phyloP scores from a whole-genome alignment of 2,888 invertebrate genomes.

The Tuberolachnus salignus region DNA sequence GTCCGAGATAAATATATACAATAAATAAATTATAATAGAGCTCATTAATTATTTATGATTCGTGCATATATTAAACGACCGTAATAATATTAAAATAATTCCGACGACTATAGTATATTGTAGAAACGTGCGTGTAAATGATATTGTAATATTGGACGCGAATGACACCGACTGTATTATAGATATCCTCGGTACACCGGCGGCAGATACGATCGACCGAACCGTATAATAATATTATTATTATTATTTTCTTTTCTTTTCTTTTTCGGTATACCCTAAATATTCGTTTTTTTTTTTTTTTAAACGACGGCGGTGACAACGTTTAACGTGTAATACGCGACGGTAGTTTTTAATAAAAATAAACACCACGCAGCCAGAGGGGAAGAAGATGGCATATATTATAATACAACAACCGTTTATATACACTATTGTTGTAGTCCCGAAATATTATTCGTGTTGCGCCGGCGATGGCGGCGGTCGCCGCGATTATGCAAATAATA shows the following conservation, averaged over 20 bases:
- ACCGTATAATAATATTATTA: not conserved
- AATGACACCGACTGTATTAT: not conserved
- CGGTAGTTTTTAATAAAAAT: slow-evolving; percentile 42
- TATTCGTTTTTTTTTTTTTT: not conserved
- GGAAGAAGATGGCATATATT: slow-evolving; percentile 29
- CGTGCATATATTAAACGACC: not conserved
- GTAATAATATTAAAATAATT: not conserved
- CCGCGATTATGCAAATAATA: slow-evolving; percentile 36
- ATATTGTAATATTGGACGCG: not conserved
- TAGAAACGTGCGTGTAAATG: not conserved
- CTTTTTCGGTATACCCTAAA: slow-evolving; percentile 8
- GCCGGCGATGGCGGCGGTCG: slow-evolving; percentile 28
- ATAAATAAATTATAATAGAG: too few species aligned
- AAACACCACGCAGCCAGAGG: slow-evolving; percentile 30
- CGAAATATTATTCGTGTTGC: slow-evolving; percentile 29
- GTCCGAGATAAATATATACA: too few species aligned
- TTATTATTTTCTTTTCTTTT: too few species aligned
- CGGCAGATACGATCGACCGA: not conserved
- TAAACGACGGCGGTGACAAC: slow-evolving; percentile 11
- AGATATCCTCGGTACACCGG: too few species aligned
- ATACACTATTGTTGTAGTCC: not conserved
- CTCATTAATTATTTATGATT: too few species aligned
- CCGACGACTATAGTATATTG: not conserved
- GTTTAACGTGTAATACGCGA: slow-evolving; percentile 8
- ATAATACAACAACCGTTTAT: slow-evolving; percentile 31